phyloP scores from a whole-genome alignment of 2,888 invertebrate genomes.

The Drosophila lutescens region DNA sequence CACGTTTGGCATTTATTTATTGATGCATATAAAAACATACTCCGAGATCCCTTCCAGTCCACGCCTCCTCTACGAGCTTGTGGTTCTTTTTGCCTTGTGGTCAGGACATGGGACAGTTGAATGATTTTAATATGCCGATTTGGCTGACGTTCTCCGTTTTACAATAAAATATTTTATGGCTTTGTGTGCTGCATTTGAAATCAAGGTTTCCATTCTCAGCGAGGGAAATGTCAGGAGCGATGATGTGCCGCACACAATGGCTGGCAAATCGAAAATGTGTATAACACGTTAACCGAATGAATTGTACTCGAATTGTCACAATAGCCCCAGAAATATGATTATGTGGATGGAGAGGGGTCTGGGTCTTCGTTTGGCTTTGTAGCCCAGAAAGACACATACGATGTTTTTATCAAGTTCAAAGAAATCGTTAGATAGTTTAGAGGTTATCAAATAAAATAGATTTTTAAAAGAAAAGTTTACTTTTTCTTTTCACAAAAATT shows the following conservation, averaged over 20 bases:
- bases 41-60: conserved; percentile 32
- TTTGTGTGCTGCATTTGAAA: conserved; percentile 69
- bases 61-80: neutral
- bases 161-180: conserved; percentile 71
- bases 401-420: neutral
- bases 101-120: conserved; percentile 60
- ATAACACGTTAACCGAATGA: conserved; percentile 39
- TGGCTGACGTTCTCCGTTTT: conserved; percentile 46
- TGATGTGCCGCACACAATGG: conserved; percentile 28
- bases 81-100: conserved; percentile 37
- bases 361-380: neutral
- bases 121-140: conserved; percentile 62
- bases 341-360: neutral
- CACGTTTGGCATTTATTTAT: conserved; percentile 79
- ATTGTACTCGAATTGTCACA: conserved; percentile 28
- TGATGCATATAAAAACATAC: conserved; percentile 68
- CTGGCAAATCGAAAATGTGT: conserved; percentile 40
- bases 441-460: neutral
- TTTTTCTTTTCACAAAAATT: neutral
- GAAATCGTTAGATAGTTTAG: neutral
- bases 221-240: conserved; percentile 27
- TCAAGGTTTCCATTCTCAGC: conserved; percentile 41
- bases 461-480: neutral
- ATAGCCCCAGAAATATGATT: conserved; percentile 14
- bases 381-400: neutral